Conservation (phyloP, 2,888 invertebrate species). For the Ichneumon xanthorius region DNA sequence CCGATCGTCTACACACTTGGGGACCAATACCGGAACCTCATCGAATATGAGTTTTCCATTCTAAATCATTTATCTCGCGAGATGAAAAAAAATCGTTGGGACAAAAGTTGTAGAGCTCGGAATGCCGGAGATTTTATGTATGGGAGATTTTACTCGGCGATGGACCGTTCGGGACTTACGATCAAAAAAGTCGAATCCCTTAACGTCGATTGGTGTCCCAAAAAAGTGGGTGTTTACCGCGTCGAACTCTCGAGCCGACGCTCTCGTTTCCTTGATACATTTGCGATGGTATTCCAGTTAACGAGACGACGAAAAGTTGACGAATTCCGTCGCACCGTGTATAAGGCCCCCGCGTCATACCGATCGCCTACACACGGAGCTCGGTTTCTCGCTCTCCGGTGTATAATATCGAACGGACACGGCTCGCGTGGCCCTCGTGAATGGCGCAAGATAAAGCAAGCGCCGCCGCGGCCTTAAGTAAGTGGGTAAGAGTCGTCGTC, state of each 20-base stretch:
- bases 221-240: not conserved
- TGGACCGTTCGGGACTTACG: not conserved
- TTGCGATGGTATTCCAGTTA: not conserved
- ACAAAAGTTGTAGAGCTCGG: not conserved
- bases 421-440: slow-evolving; percentile 68
- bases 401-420: slow-evolving; percentile 47
- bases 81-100: slow-evolving; percentile 14
- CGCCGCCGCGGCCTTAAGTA: slow-evolving; percentile 57
- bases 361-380: slow-evolving; percentile 40
- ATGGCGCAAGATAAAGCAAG: slow-evolving; percentile 72
- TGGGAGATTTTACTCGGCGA: too few relatives aligned
- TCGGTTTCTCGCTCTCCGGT: slow-evolving; percentile 36
- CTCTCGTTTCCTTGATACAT: not conserved
- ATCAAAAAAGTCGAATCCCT: not conserved
- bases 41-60: not conserved
- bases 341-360: slow-evolving; percentile 52
- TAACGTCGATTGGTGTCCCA: not conserved
- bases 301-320: not conserved
- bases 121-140: too few relatives aligned
- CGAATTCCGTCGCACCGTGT: slow-evolving; percentile 38
- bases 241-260: not conserved
- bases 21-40: too few relatives aligned
- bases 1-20: not conserved
- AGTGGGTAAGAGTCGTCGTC: slow-evolving; percentile 57
- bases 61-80: not conserved